Evolutionary conservation across 2,888 invertebrate genomes (phyloP).

Genomic region (Erebia palarica): DNA sequence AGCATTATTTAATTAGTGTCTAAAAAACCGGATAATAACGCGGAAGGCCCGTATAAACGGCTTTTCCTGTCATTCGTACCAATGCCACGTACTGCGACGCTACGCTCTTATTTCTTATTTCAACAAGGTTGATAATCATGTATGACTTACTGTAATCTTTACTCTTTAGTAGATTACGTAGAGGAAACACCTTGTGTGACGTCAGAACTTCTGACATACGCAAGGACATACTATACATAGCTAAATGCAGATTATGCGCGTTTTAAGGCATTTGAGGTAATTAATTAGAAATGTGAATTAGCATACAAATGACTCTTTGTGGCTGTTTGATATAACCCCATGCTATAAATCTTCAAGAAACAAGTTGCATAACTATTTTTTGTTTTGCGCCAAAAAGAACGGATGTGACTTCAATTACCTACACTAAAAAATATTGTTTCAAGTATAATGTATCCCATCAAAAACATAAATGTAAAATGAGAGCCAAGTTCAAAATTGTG

Average conservation of each 20-base stretch:
- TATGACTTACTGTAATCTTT: neutral
- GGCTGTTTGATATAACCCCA: slow-evolving; percentile 5
- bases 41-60: slow-evolving; percentile 40
- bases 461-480: too few species aligned
- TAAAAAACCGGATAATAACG: slow-evolving; percentile 37
- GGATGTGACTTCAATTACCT: too few species aligned
- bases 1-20: slow-evolving; percentile 31
- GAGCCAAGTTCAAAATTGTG: too few species aligned
- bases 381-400: neutral
- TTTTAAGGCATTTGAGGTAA: slow-evolving; percentile 28
- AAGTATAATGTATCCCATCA: too few species aligned
- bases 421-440: too few species aligned
- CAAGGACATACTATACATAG: slow-evolving; percentile 33
- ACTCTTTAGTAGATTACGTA: slow-evolving; percentile 6
- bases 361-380: neutral
- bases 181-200: slow-evolving; percentile 39
- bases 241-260: slow-evolving; percentile 33
- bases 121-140: slow-evolving; percentile 7
- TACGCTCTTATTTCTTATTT: slow-evolving; percentile 1
- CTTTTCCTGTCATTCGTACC: slow-evolving; percentile 36
- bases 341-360: slow-evolving; percentile 14
- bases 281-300: slow-evolving; percentile 31
- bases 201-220: slow-evolving; percentile 27
- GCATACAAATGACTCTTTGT: slow-evolving; percentile 18
- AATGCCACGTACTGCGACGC: slow-evolving; percentile 13